phyloP scores from a whole-genome alignment of 2,888 invertebrate species.

The Pardosa pseudoannulata region DNA sequence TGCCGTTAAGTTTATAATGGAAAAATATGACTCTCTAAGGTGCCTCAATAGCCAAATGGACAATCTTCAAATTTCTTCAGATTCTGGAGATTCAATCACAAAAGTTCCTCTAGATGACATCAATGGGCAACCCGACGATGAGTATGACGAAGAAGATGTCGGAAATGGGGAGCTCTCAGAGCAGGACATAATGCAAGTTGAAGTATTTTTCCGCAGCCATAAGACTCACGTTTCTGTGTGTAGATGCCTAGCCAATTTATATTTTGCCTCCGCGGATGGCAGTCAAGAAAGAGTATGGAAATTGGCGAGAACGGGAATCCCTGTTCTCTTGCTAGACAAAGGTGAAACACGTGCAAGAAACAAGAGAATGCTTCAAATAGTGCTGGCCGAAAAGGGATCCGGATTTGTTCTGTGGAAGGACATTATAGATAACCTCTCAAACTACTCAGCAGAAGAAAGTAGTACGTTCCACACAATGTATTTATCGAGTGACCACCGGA shows the following conservation, averaged over 20 bases:
- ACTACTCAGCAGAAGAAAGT: conserved; percentile 83
- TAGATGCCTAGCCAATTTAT: conserved; percentile 83
- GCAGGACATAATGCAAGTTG: conserved; percentile 82
- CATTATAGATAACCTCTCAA: conserved; percentile 86
- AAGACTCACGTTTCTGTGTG: conserved; percentile 88
- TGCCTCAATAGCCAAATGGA: conserved; percentile 62
- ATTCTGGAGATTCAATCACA: conserved; percentile 51
- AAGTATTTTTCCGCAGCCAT: conserved; percentile 85
- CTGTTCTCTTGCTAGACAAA: conserved; percentile 86
- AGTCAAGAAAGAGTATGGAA: conserved; percentile 81
- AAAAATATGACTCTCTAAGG: conserved; percentile 62
- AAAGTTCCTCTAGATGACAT: conserved; percentile 23
- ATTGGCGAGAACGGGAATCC: conserved; percentile 86
- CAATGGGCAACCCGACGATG: conserved; percentile 6
- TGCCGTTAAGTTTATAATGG: conserved; percentile 65
- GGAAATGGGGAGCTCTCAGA: conserved; percentile 76
- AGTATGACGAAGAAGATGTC: not conserved
- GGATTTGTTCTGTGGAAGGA: conserved; percentile 90
- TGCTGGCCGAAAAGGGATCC: conserved; percentile 87
- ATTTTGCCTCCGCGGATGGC: conserved; percentile 76
- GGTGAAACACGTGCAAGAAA: conserved; percentile 85
- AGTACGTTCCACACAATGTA: conserved; percentile 87
- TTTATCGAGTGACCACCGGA: conserved; percentile 86
- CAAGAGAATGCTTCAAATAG: conserved; percentile 84
- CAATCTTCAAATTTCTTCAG: conserved; percentile 49